These are phyloP conservation scores for Cephus nigrinus DNA, from an alignment of 2,888 invertebrate species.

Conservation along the genomic window DNA sequence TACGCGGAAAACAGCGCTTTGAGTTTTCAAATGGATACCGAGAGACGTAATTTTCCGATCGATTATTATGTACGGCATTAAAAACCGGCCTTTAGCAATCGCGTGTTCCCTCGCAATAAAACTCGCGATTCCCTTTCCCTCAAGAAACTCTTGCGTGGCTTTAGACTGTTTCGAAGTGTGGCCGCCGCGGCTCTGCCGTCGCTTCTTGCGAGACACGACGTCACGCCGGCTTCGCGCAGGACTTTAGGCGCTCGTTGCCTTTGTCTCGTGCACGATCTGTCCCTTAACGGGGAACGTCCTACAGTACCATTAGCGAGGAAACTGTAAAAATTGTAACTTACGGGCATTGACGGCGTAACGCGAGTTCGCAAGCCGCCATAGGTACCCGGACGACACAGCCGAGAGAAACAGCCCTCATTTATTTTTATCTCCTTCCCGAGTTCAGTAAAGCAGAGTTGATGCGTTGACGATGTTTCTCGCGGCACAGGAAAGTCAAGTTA, in stretches of 20 bases:
- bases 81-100: not conserved
- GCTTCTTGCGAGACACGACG: not conserved
- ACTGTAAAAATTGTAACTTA: constrained; percentile 3
- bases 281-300: not conserved
- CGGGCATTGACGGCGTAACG: not conserved
- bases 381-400: not conserved
- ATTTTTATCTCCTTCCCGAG: constrained; percentile 41
- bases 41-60: not conserved
- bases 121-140: not conserved
- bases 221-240: not conserved
- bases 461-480: constrained; percentile 31
- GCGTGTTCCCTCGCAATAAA: not conserved
- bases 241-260: not conserved
- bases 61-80: not conserved
- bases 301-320: constrained; percentile 1
- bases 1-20: not conserved
- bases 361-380: not conserved
- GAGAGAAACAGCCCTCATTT: constrained; percentile 23
- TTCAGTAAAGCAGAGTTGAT: constrained; percentile 39
- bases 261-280: not conserved
- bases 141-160: not conserved
- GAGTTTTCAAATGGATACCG: not conserved
- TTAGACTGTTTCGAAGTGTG: not conserved
- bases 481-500: constrained; percentile 23
- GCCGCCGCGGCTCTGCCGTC: not conserved